phyloP scores from a whole-genome alignment of 2,888 invertebrate genomes.

The Pachycephus smyrnensis region DNA sequence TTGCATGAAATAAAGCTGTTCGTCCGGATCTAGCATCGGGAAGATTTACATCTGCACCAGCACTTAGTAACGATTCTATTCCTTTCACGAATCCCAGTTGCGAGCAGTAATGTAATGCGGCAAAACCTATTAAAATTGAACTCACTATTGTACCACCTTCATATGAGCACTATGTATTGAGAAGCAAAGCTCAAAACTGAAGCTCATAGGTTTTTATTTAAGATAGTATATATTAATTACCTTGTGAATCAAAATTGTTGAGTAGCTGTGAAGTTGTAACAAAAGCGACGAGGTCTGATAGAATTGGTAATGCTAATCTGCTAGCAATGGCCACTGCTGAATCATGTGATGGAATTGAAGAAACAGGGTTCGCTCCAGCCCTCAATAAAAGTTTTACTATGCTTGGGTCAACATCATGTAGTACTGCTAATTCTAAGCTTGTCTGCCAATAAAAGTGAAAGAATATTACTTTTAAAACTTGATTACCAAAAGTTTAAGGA shows the following conservation, averaged over 20 bases:
- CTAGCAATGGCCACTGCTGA: conserved; percentile 56
- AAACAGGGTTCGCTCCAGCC: conserved; percentile 50
- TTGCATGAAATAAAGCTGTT: conserved; percentile 57
- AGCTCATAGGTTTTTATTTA: background rate
- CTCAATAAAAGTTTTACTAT: conserved; percentile 49
- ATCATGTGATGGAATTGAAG: conserved; percentile 38
- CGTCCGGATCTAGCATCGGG: conserved; percentile 55
- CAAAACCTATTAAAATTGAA: conserved; percentile 41
- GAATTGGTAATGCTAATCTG: conserved; percentile 38
- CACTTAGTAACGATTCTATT: conserved; percentile 36
- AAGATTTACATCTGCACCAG: conserved; percentile 50
- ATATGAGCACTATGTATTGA: too few species aligned
- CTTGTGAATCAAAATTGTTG: conserved; percentile 42
- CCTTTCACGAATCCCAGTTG: conserved; percentile 45
- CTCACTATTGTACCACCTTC: background rate
- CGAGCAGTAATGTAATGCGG: conserved; percentile 58
- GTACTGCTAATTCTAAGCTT: conserved; percentile 56
- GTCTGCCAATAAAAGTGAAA: conserved; percentile 42
- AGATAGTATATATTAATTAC: conserved; percentile 30
- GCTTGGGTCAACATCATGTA: conserved; percentile 33
- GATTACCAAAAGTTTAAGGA: background rate
- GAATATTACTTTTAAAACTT: background rate
- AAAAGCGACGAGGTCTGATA: conserved; percentile 42
- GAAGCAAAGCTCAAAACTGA: too few species aligned
- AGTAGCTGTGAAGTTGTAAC: conserved; percentile 31